A percentile compares a stretch with the other conserved stretches of the same genome.
These are phyloP conservation scores for Augiades crinisus DNA, from an alignment of 2,888 invertebrate species.

Conservation along the genomic window DNA sequence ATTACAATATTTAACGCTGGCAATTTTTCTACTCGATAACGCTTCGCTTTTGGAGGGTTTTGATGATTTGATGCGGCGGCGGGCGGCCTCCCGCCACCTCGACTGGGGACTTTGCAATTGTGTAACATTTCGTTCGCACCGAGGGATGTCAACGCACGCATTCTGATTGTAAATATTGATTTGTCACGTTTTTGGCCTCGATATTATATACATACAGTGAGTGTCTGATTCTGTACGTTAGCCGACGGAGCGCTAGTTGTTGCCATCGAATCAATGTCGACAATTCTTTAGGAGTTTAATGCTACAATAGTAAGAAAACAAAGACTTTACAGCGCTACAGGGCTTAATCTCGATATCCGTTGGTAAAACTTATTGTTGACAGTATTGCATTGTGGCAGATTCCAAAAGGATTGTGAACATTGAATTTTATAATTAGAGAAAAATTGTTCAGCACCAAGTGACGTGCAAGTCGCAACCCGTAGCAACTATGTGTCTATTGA, in stretches of 20 bases:
- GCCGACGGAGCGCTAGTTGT: not conserved
- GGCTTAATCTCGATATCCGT: no score
- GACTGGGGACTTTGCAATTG: not conserved
- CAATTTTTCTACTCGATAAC: constrained; percentile 46
- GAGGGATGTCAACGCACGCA: not conserved
- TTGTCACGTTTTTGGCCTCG: constrained; percentile 14
- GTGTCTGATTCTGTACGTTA: constrained; percentile 1
- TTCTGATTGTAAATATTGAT: constrained; percentile 5
- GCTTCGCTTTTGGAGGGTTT: constrained; percentile 44
- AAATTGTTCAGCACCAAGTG: not conserved
- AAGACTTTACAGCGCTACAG: no score
- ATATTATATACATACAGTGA: constrained; percentile 10
- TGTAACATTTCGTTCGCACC: constrained; percentile 3
- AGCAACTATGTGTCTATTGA: constrained; percentile 8
- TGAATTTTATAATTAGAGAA: not conserved
- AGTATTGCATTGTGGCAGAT: no score
- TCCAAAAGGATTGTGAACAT: constrained; percentile 9
- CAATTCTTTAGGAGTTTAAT: constrained; percentile 1
- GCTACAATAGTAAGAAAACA: no score
- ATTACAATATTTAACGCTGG: constrained; percentile 39
- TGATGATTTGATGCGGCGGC: constrained; percentile 11
- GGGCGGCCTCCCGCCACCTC: not conserved
- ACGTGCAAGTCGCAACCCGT: constrained; percentile 5
- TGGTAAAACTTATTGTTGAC: no score
- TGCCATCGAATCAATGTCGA: not conserved